Conservation (phyloP, 2,888 invertebrate genomes). For the Ceramica pisi region DNA sequence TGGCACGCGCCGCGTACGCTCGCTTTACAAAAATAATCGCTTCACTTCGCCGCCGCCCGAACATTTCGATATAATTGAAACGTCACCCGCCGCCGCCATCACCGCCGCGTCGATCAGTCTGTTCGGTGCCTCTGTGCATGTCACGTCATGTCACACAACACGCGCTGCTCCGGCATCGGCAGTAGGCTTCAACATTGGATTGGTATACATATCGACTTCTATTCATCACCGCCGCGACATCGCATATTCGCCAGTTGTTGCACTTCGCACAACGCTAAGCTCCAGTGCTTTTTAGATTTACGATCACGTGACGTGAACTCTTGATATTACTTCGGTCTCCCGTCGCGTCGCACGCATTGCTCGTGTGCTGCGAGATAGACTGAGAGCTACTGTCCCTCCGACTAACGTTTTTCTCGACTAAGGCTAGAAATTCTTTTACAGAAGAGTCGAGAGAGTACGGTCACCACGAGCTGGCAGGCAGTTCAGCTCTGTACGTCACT, state of each 20-base stretch:
- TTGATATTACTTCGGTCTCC: not conserved
- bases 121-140: not conserved
- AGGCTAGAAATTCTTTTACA: no score
- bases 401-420: no score
- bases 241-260: not conserved
- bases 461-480: no score
- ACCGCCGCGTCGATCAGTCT: not conserved
- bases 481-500: no score
- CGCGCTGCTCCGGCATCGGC: not conserved
- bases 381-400: no score
- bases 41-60: conserved; percentile 3
- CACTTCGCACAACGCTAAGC: no score
- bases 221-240: not conserved
- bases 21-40: conserved; percentile 20
- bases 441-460: no score
- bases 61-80: conserved; percentile 33
- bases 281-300: not conserved
- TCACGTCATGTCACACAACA: not conserved
- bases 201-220: not conserved
- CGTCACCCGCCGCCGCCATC: not conserved
- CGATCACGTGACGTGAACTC: not conserved
- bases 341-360: not conserved
- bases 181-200: not conserved
- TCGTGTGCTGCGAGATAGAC: not conserved
- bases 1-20: conserved; percentile 28